Conservation (phyloP, 2,888 invertebrate species). For the Drosophila kanekoi region DNA sequence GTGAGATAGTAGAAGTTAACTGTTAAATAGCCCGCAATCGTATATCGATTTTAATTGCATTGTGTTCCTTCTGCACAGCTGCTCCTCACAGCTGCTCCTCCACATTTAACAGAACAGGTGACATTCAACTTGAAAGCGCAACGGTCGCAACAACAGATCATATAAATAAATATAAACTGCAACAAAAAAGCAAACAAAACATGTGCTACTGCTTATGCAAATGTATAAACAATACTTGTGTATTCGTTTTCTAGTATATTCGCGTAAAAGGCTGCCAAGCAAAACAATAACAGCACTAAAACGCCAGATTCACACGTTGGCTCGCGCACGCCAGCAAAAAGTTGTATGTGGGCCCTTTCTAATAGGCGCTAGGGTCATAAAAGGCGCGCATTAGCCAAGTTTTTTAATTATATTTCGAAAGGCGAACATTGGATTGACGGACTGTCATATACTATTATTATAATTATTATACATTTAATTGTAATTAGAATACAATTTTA, state of each 20-base stretch:
- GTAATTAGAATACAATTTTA: no score
- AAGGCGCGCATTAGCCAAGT: neutral
- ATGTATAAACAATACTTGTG: conserved; percentile 25
- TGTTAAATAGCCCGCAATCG: conserved; percentile 17
- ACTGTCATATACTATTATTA: no score
- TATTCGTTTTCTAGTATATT: neutral
- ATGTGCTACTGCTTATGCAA: conserved; percentile 24
- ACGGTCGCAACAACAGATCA: conserved; percentile 14
- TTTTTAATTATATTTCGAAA: neutral
- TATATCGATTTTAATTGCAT: conserved; percentile 29
- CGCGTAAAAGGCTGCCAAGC: conserved; percentile 29
- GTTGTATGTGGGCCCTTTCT: conserved; percentile 3
- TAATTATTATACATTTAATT: no score
- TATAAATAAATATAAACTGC: conserved; percentile 1
- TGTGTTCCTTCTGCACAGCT: conserved; percentile 1
- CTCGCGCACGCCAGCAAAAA: conserved; percentile 11
- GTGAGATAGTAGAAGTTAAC: conserved; percentile 4
- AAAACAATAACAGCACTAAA: conserved; percentile 31
- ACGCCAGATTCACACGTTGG: conserved; percentile 15
- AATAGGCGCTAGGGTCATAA: neutral
- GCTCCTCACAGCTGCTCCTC: conserved; percentile 19
- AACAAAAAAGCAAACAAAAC: conserved; percentile 5
- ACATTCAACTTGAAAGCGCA: conserved; percentile 49
- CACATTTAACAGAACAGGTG: conserved; percentile 27
- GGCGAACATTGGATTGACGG: no score